phyloP scores from a whole-genome alignment of 2,113 vertebrate species.

The Epinephelus moara region DNA sequence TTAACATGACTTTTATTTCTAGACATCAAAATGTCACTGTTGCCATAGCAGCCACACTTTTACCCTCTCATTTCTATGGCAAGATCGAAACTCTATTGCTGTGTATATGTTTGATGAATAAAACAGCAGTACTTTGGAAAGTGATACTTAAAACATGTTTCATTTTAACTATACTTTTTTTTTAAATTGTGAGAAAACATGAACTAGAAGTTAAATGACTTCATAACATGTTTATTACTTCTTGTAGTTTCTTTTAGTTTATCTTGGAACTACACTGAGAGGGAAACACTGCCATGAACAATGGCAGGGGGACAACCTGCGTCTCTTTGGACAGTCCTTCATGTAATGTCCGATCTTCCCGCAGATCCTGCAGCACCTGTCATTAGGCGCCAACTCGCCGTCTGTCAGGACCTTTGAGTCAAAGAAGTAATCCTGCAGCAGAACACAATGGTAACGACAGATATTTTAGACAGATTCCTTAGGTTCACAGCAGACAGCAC shows the following conservation, averaged over 20 bases:
- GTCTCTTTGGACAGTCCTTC: slow-evolving; percentile 99
- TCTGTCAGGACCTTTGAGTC: slow-evolving; percentile 97
- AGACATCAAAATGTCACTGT: too few species aligned
- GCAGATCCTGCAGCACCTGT: slow-evolving; percentile 97
- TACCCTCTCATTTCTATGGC: too few species aligned
- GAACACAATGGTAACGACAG: not conserved
- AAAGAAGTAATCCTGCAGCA: slow-evolving; percentile 95
- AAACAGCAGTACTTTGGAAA: not conserved
- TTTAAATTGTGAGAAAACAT: not conserved
- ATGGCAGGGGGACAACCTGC: slow-evolving; percentile 85
- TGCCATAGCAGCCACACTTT: too few species aligned
- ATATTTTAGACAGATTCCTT: not conserved
- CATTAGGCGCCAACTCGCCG: slow-evolving; percentile 96
- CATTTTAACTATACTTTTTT: not conserved
- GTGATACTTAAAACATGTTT: not conserved
- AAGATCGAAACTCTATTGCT: too few species aligned
- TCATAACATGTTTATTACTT: not conserved
- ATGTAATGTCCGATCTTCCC: slow-evolving; percentile 99
- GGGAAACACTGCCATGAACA: not conserved
- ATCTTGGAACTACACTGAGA: not conserved
- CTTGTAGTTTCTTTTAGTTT: not conserved
- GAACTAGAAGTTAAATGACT: not conserved
- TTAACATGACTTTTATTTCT: not conserved
- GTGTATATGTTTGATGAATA: not conserved
- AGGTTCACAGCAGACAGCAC: not conserved